A percentile compares a stretch with the other conserved stretches of the same genome.
phyloP scores from a whole-genome alignment of 2,888 invertebrate species.

The Pollenia angustigena region DNA sequence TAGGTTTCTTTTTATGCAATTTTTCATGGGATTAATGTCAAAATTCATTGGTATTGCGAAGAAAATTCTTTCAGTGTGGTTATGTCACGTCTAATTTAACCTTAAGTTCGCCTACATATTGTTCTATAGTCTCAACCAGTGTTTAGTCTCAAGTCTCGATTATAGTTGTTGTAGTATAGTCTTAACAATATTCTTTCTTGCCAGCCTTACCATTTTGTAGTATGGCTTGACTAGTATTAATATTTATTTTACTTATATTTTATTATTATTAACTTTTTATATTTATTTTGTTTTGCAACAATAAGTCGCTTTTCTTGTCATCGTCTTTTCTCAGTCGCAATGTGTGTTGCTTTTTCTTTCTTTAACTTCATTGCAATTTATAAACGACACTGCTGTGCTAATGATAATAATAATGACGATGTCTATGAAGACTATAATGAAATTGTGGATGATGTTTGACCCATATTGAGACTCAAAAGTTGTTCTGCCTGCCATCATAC shows the following conservation, averaged over 20 bases:
- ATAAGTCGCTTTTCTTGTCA: conserved; percentile 45
- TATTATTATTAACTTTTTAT: conserved; percentile 8
- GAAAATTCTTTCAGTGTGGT: no score
- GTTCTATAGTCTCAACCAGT: no score
- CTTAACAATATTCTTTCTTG: no score
- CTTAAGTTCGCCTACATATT: no score
- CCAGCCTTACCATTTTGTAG: conserved; percentile 1
- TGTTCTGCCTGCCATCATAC: conserved; percentile 64
- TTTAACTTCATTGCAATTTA: conserved; percentile 56
- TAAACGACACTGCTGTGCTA: conserved; percentile 15
- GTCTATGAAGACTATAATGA: conserved; percentile 51
- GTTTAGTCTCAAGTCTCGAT: no score
- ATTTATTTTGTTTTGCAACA: conserved; percentile 37
- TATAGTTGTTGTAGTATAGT: no score
- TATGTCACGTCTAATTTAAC: no score
- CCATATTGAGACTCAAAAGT: conserved; percentile 70
- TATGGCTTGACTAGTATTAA: neutral
- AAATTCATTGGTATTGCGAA: no score
- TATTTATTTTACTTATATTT: neutral
- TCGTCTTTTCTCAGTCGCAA: neutral
- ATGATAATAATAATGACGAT: conserved; percentile 22
- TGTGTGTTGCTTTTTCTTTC: neutral
- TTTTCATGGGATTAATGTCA: no score
- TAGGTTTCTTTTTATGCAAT: no score
- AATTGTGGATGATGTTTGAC: conserved; percentile 73